These are phyloP conservation scores for Synchiropus splendidus DNA, from an alignment of 2,113 vertebrate genomes.

Conservation along the genomic window DNA sequence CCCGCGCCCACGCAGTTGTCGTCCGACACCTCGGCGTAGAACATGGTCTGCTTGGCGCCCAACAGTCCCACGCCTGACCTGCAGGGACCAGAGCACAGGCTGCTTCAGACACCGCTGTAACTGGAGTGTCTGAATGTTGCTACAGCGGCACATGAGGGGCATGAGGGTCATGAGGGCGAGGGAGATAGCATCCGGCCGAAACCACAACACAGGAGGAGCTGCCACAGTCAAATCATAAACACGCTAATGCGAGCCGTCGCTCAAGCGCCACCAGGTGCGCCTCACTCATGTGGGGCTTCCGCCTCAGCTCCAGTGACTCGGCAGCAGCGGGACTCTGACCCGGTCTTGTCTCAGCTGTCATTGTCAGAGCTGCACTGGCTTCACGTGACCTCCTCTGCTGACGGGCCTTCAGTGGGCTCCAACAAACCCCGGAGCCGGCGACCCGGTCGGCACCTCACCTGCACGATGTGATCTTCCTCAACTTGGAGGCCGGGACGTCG, in stretches of 20 bases:
- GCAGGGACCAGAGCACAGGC: not conserved
- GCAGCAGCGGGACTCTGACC: constrained; percentile 6
- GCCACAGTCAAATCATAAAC: constrained; percentile 43
- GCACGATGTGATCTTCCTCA: constrained; percentile 79
- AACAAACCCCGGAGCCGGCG: too few relatives aligned
- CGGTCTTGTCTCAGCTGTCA: too few relatives aligned
- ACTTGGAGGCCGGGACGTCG: constrained; percentile 57
- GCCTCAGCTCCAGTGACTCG: constrained; percentile 11
- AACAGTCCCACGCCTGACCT: constrained; percentile 81
- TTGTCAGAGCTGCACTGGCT: too few relatives aligned
- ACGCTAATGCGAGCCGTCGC: constrained; percentile 16
- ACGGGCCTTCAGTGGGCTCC: too few relatives aligned
- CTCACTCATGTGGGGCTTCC: constrained; percentile 25
- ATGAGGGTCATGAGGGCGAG: constrained; percentile 51
- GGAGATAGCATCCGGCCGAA: constrained; percentile 44
- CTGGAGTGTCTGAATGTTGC: constrained; percentile 1
- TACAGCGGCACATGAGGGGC: constrained; percentile 11
- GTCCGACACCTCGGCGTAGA: constrained; percentile 82
- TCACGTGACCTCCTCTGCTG: too few relatives aligned
- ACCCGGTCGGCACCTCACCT: constrained; percentile 72
- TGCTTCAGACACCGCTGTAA: constrained; percentile 7
- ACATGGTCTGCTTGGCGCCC: constrained; percentile 79
- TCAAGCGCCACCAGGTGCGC: constrained; percentile 39
- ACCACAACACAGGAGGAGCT: constrained; percentile 43
- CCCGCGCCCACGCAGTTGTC: constrained; percentile 73